Evolutionary conservation across 1,140 invertebrate genomes (phyloP).

Genomic region (Zophobas morio): DNA sequence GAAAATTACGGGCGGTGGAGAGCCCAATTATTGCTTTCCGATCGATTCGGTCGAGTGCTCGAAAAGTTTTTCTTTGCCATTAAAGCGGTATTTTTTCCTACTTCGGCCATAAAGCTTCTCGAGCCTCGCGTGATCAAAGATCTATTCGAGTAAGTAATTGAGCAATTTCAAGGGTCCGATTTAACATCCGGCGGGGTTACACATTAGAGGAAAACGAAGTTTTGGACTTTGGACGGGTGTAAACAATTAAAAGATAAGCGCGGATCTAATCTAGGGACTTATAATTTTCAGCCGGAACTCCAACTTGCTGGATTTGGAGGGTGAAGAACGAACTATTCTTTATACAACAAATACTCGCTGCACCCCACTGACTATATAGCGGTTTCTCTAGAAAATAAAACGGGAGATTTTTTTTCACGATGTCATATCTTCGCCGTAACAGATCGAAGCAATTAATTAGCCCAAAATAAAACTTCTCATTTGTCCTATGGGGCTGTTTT

Average conservation of each 20-base stretch:
- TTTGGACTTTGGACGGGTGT: constrained; percentile 9
- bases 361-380: too few species aligned
- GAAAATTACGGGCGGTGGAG: constrained; percentile 1
- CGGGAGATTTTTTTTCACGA: too few species aligned
- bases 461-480: too few species aligned
- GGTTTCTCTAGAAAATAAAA: too few species aligned
- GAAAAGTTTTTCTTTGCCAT: constrained; percentile 28
- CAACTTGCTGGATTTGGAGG: too few species aligned
- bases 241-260: constrained; percentile 9
- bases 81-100: constrained; percentile 23
- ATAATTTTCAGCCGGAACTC: too few species aligned
- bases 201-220: constrained; percentile 22
- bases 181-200: constrained; percentile 21
- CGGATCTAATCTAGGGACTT: neutral
- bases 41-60: constrained; percentile 12
- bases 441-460: too few species aligned
- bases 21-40: constrained; percentile 12
- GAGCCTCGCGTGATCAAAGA: constrained; percentile 36
- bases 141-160: constrained; percentile 39
- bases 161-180: constrained; percentile 40
- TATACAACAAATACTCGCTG: too few species aligned
- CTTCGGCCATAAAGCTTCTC: constrained; percentile 12
- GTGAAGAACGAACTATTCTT: too few species aligned
- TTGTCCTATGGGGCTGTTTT: too few species aligned
- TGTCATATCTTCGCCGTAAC: too few species aligned